phyloP scores from a whole-genome alignment of 2,113 vertebrate genomes.

The Corythaeola cristata region DNA sequence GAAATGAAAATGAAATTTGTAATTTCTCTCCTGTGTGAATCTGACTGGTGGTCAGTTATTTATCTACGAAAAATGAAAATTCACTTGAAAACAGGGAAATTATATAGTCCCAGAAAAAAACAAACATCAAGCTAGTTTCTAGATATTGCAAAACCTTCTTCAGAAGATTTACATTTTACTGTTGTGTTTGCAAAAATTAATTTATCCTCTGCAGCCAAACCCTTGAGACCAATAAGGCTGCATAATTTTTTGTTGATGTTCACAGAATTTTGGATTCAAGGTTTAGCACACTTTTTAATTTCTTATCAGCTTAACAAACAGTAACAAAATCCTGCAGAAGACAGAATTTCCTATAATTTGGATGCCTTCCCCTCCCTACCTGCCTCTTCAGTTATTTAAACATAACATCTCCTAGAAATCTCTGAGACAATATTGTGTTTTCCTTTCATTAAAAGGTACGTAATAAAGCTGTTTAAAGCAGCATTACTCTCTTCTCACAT shows the following conservation, averaged over 20 bases:
- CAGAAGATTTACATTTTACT: background rate
- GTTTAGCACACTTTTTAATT: background rate
- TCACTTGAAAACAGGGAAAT: background rate
- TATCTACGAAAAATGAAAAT: background rate
- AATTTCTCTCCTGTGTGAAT: background rate
- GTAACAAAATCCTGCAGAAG: background rate
- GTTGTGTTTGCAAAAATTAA: background rate
- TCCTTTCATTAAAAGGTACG: background rate
- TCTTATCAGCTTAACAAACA: background rate
- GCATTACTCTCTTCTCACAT: background rate
- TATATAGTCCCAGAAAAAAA: background rate
- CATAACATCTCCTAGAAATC: background rate
- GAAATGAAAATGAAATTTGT: background rate
- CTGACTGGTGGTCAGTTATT: background rate
- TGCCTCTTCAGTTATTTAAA: background rate
- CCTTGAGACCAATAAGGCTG: background rate
- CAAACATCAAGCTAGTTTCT: background rate
- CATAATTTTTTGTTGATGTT: background rate
- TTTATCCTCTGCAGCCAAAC: background rate
- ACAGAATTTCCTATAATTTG: background rate
- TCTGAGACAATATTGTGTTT: background rate
- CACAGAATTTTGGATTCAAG: background rate
- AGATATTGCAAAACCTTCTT: background rate
- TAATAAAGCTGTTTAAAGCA: background rate
- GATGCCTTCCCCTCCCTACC: background rate